Evolutionary conservation across 2,888 invertebrate species (phyloP), one percentile per base, ranked within the genome.

Genomic region (Athetis lepigone): DNA sequence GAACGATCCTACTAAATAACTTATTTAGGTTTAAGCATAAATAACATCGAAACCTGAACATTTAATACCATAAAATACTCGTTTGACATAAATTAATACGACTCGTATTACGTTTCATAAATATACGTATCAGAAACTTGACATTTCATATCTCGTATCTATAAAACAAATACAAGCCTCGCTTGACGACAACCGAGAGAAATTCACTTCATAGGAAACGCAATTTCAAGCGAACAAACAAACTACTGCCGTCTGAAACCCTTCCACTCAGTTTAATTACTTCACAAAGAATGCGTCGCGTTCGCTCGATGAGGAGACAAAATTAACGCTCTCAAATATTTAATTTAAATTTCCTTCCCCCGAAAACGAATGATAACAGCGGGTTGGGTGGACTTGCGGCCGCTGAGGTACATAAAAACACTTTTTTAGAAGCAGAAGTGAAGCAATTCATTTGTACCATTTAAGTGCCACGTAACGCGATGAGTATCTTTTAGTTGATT

Each of bases 221-320:
- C 91, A 94, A 94, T 94, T 94, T 92, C 84, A 91, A 88, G 88
- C 89, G 92, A 93, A 93, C 94, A 94, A 95, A 95, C 94, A 94
- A 94, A 94, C 95, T 94, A 93, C 87, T 90, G 84, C 87, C 90
- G 90, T 87, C 89, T 88, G 92, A 90, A 92, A 94, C 95, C 95
- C 94, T 94, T 95, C 93, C 90, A 93, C 94, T 94, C 93, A 90
- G 93, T 94, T 95, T 95, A 95, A 95, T 95, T 95, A 94, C 94
- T 95, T 94, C 90, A 91, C 94, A 93, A 95, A 95, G 95, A 95
- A 95, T 94, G 95, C 94, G 94, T 93, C 93, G 94, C 91, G 88
- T 88, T 92, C 91, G 88, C 94, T 88, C 94, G 92, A 94, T 93
- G 94, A 94, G 95, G 92, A 94, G 94, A 95, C 94, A 93, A 94